phyloP scores from a whole-genome alignment of 2,113 vertebrate genomes.

The Lamprotornis superbus region DNA sequence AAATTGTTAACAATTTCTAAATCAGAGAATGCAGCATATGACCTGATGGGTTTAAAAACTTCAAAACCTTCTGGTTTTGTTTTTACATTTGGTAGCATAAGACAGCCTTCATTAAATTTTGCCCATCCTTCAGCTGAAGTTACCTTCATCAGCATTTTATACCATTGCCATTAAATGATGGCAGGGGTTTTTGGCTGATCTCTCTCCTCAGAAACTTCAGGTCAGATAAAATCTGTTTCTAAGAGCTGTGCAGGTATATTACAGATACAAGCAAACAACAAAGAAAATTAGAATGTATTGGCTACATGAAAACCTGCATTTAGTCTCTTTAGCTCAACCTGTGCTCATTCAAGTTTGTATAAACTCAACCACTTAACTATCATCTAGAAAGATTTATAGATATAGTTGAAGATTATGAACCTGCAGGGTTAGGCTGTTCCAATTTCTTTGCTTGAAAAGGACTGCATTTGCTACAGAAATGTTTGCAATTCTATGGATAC shows the following conservation, averaged over 20 bases:
- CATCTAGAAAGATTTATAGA: background rate
- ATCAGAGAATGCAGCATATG: background rate
- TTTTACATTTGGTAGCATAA: background rate
- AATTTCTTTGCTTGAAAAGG: background rate
- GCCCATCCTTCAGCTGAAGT: background rate
- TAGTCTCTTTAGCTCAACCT: background rate
- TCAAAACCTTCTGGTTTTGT: background rate
- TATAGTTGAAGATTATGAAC: background rate
- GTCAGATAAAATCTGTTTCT: background rate
- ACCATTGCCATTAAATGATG: background rate
- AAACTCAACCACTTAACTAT: background rate
- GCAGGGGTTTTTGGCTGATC: background rate
- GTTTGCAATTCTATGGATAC: background rate
- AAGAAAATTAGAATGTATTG: background rate
- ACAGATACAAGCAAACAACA: background rate
- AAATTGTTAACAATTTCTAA: background rate
- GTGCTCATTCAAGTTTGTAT: background rate
- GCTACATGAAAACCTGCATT: background rate
- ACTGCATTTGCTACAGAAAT: background rate
- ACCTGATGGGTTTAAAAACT: background rate
- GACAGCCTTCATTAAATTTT: background rate
- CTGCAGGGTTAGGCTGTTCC: background rate
- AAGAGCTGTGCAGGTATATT: background rate
- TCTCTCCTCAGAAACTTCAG: background rate
- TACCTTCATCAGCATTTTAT: background rate